Conservation (phyloP, 2,797 vertebrate genomes). For the Gobionotothen gibberifrons region DNA sequence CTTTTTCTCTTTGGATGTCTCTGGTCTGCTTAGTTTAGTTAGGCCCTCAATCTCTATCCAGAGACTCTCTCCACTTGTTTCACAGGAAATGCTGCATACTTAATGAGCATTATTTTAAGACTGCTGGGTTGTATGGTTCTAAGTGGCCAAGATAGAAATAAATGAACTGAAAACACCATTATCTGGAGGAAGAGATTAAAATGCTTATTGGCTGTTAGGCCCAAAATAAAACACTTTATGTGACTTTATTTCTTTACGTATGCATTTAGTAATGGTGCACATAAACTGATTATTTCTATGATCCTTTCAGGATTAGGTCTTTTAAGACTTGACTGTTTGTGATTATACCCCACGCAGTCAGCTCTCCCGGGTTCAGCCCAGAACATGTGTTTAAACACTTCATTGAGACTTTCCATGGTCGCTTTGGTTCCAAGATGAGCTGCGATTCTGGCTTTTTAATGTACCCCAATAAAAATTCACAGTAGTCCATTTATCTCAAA, state of each 20-base stretch:
- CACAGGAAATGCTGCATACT: slow-evolving; percentile 71
- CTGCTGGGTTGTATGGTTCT: slow-evolving; percentile 66
- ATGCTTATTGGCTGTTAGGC: slow-evolving; percentile 59
- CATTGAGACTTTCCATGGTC: slow-evolving; percentile 73
- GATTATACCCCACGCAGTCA: slow-evolving; percentile 81
- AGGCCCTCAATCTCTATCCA: slow-evolving; percentile 72
- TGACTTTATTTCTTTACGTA: slow-evolving; percentile 64
- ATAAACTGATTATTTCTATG: slow-evolving; percentile 77
- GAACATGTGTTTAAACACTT: slow-evolving; percentile 84
- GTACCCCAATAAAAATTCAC: slow-evolving; percentile 74
- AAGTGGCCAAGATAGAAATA: slow-evolving; percentile 78
- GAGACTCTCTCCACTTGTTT: slow-evolving; percentile 61
- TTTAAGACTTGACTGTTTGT: slow-evolving; percentile 78
- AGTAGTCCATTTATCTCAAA: slow-evolving; percentile 73
- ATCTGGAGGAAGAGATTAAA: slow-evolving; percentile 73
- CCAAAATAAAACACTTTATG: slow-evolving; percentile 59
- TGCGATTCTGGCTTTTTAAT: slow-evolving; percentile 72
- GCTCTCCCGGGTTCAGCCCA: slow-evolving; percentile 60
- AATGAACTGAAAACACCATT: slow-evolving; percentile 81
- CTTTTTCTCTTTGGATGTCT: slow-evolving; percentile 48
- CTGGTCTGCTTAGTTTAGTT: slow-evolving; percentile 56
- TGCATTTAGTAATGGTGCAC: slow-evolving; percentile 68
- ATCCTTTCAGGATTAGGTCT: slow-evolving; percentile 75
- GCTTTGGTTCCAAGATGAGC: slow-evolving; percentile 68
- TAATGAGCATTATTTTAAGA: slow-evolving; percentile 76